Evolutionary conservation across 1,140 invertebrate species (phyloP), one percentile per base, ranked within the genome.

Genomic region (Batillaria attramentaria): DNA sequence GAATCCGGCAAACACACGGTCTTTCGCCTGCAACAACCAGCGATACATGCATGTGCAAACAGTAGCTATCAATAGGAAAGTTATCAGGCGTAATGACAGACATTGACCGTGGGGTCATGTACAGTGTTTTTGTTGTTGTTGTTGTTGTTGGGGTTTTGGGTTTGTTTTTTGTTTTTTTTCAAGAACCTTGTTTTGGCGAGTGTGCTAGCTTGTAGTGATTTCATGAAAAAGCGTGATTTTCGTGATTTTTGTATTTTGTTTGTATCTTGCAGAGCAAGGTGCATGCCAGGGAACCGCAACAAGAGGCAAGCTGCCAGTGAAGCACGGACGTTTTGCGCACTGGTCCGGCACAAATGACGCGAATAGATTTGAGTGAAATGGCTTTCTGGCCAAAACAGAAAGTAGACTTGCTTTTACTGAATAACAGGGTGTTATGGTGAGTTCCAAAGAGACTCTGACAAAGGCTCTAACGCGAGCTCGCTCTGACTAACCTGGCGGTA

Each of bases 1-100:
- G 77, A 78, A 78, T n/a, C 69, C 77, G 50, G 68, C 77, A 42
- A 78, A 83, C 31, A 81, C 75, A 3, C 81, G 69, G 20, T 78
- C 79, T 62, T 83, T 66, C 62, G 66, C 50, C 31, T 77, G 31
- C 60, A 3, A 28, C 13, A 24, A 78, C 54, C 16, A 79, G 73
- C 0, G 65, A 20, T 37, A 60, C 46, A 42, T 76, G 50, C 57
- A 82, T 79, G 18, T 65, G 69, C 18, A 77, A 43, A 57, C 80
- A 79, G 28, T 82, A 39, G 70, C 77, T 3, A 2, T 28, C 35
- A 33, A 31, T 37, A 13, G 31, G 33, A 37, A 69, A 31, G 16
- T 13, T 1, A 37, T 31, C 2, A 41, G 33, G 33, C 13, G 4
- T 35, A 16, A 37, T 69, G 33, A 69, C 39, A 13, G 6, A 69